A percentile compares a stretch with the other conserved stretches of the same genome.
Conservation (phyloP, 1,140 invertebrate genomes). For the Neoseiulus cucumeris region DNA sequence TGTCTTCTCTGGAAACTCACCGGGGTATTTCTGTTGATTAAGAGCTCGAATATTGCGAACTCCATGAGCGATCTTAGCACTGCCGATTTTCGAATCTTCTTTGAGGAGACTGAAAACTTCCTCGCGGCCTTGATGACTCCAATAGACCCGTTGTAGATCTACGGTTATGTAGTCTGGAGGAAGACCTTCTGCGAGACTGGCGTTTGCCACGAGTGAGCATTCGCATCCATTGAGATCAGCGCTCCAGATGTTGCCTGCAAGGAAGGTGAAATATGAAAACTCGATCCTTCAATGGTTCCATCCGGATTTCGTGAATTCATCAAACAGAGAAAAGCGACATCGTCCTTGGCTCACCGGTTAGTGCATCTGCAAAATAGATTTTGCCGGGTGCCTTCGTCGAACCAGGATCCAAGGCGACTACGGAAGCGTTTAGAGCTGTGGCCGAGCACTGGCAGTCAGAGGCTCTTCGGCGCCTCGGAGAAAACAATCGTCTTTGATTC, state of each 20-base stretch:
- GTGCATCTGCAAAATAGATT: not conserved
- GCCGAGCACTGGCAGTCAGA: slow-evolving; percentile 36
- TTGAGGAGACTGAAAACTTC: slow-evolving; percentile 1
- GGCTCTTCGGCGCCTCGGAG: slow-evolving; percentile 11
- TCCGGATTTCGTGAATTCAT: too few relatives aligned
- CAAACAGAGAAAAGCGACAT: too few relatives aligned
- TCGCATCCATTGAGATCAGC: slow-evolving; percentile 44
- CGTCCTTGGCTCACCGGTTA: not conserved
- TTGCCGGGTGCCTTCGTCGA: not conserved
- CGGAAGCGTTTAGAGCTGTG: slow-evolving; percentile 35
- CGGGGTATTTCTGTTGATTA: not conserved
- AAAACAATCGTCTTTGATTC: slow-evolving; percentile 38
- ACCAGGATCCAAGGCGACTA: slow-evolving; percentile 30
- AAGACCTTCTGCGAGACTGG: slow-evolving; percentile 23
- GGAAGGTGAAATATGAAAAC: too few relatives aligned
- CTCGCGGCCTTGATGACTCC: slow-evolving; percentile 17
- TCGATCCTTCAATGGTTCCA: too few relatives aligned
- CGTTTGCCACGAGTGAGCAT: slow-evolving; percentile 38
- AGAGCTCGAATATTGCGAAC: slow-evolving; percentile 1
- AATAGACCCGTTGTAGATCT: slow-evolving; percentile 28
- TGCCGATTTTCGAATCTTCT: not conserved
- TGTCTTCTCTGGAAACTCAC: not conserved
- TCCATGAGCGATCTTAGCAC: not conserved
- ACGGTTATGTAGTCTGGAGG: slow-evolving; percentile 29
- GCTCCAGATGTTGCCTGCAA: slow-evolving; percentile 35